These are phyloP conservation scores for Scarus forsteni DNA, from an alignment of 2,797 vertebrate species.

Conservation along the genomic window DNA sequence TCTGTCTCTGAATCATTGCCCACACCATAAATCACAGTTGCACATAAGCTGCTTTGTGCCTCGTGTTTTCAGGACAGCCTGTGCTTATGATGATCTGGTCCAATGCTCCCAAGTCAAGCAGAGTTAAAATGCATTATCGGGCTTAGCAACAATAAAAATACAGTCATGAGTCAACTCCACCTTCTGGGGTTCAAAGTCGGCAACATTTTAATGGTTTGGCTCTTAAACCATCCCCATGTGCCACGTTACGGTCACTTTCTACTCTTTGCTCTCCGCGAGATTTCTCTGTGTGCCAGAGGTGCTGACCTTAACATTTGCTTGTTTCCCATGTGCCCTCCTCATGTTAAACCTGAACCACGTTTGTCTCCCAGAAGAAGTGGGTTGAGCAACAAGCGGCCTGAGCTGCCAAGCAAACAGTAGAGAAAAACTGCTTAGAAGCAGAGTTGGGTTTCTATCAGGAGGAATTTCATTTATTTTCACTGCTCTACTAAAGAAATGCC, in stretches of 20 bases:
- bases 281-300: conserved; percentile 27
- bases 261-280: conserved; percentile 19
- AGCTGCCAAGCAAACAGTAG: conserved; percentile 21
- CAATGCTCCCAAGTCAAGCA: conserved; percentile 28
- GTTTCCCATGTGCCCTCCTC: conserved; percentile 22
- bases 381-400: conserved; percentile 34
- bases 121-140: conserved; percentile 56
- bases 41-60: conserved; percentile 44
- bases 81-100: conserved; percentile 45
- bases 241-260: conserved; percentile 13
- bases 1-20: conserved; percentile 20
- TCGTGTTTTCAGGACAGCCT: conserved; percentile 49
- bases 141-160: conserved; percentile 42
- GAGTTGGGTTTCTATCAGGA: conserved; percentile 31
- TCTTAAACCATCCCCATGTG: conserved; percentile 12
- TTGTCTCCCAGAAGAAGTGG: conserved; percentile 26
- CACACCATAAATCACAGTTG: conserved; percentile 32
- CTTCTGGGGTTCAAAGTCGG: conserved; percentile 19
- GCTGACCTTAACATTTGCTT: conserved; percentile 25
- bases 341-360: conserved; percentile 17
- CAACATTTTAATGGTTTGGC: conserved; percentile 24
- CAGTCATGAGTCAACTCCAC: conserved; percentile 23
- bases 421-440: conserved; percentile 16
- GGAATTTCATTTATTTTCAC: conserved; percentile 8
- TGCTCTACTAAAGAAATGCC: conserved; percentile 7